phyloP scores from a whole-genome alignment of 2,888 invertebrate species.

The Polylopha cassiicola region DNA sequence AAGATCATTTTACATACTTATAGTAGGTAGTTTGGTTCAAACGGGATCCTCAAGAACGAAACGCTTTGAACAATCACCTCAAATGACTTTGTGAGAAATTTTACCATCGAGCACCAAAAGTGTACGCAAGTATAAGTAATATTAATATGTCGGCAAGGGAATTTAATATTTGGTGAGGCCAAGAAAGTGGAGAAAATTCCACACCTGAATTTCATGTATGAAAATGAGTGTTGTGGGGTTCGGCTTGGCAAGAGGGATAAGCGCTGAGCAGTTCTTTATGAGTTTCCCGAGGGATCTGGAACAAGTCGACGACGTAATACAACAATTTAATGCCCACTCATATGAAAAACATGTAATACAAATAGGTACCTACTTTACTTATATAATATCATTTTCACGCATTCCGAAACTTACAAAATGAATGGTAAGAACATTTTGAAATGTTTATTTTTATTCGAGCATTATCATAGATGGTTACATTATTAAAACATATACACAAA shows the following conservation, averaged over 20 bases:
- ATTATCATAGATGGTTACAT: no score
- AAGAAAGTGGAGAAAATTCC: conserved; percentile 40
- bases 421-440: no score
- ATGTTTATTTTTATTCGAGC: no score
- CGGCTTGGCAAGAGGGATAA: conserved; percentile 35
- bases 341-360: conserved; percentile 22
- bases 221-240: conserved; percentile 40
- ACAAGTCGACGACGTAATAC: conserved; percentile 22
- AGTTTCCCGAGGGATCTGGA: conserved; percentile 35
- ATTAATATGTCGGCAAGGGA: conserved; percentile 53
- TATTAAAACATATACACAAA: no score
- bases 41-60: conserved; percentile 36
- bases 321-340: conserved; percentile 22
- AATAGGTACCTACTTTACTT: no score
- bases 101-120: conserved; percentile 31
- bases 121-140: conserved; percentile 50
- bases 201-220: conserved; percentile 50
- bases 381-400: no score
- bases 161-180: conserved; percentile 61
- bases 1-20: no score
- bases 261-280: conserved; percentile 45
- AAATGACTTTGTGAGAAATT: conserved; percentile 51
- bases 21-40: conserved; percentile 21
- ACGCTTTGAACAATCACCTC: conserved; percentile 56
- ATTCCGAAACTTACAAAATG: no score